Percentiles rank a stretch among this genome's conserved stretches.
Conservation (phyloP, 37 sponge, comb jelly and placozoan genomes). For the Aphrocallistes beatrix region DNA sequence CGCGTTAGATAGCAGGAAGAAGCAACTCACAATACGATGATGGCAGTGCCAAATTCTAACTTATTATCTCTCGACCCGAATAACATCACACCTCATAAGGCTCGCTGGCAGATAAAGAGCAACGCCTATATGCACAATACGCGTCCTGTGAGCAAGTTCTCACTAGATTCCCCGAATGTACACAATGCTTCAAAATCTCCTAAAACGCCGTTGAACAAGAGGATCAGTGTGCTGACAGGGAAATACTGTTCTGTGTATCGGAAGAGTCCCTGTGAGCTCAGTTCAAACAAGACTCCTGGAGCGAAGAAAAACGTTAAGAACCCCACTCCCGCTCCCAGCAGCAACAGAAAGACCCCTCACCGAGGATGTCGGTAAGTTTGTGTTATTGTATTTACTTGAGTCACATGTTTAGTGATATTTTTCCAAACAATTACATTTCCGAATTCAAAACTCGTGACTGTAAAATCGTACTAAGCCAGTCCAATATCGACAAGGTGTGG, state of each 20-base stretch:
- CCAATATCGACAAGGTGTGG: too few species aligned
- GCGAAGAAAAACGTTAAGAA: background rate
- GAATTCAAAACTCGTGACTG: too few species aligned
- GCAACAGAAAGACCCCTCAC: background rate
- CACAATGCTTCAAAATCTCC: background rate
- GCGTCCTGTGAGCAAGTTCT: background rate
- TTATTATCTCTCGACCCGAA: background rate
- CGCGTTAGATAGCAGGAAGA: too few species aligned
- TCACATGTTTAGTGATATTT: too few species aligned
- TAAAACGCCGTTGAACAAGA: background rate
- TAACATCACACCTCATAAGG: background rate
- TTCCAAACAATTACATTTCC: too few species aligned
- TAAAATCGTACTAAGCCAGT: too few species aligned
- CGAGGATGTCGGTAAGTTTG: background rate
- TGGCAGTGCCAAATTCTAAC: too few species aligned
- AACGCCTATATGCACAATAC: background rate
- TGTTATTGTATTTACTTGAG: too few species aligned
- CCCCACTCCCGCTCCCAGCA: background rate
- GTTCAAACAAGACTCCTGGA: background rate
- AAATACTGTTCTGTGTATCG: background rate
- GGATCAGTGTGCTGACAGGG: background rate
- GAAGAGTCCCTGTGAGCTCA: background rate
- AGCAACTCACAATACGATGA: too few species aligned
- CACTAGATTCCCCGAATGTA: background rate
- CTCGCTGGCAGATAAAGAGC: conserved; percentile 15